These are phyloP conservation scores for Egretta garzetta DNA, from an alignment of 2,113 vertebrate species.

Conservation along the genomic window DNA sequence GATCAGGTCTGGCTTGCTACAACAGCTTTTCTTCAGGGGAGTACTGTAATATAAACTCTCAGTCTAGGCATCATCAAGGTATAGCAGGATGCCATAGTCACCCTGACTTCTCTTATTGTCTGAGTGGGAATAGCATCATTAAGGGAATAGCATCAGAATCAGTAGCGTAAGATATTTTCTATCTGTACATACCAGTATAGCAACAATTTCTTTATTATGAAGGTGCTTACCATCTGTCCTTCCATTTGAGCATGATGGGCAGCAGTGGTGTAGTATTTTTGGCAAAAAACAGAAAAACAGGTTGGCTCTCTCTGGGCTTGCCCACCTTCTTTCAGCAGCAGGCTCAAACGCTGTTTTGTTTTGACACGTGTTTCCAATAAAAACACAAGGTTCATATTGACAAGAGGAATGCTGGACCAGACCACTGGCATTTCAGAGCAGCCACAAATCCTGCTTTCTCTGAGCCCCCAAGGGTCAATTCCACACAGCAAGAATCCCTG, in stretches of 20 bases:
- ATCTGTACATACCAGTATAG: neutral
- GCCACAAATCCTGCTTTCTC: slow-evolving; percentile 62
- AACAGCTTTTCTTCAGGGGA: neutral
- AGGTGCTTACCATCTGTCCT: neutral
- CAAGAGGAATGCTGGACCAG: slow-evolving; percentile 66
- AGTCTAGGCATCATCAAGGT: neutral
- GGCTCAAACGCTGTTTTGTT: slow-evolving; percentile 10
- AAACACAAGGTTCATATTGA: slow-evolving; percentile 58
- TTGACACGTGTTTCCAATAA: slow-evolving; percentile 76
- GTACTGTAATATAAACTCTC: neutral
- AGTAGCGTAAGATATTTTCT: neutral
- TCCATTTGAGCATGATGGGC: neutral
- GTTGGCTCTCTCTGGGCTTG: neutral
- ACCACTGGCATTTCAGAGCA: slow-evolving; percentile 51
- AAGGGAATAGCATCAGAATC: neutral
- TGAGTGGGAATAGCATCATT: neutral
- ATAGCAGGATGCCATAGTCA: neutral
- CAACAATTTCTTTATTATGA: neutral
- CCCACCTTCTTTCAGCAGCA: slow-evolving; percentile 37
- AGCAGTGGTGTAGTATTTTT: neutral
- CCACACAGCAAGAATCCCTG: neutral
- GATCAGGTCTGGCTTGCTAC: neutral
- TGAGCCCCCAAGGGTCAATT: slow-evolving; percentile 49
- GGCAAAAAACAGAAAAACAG: slow-evolving; percentile 49
- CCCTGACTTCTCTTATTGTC: neutral